These are phyloP conservation scores for Vicugna pacos DNA, from an alignment of 2,113 vertebrate species.

Conservation along the genomic window DNA sequence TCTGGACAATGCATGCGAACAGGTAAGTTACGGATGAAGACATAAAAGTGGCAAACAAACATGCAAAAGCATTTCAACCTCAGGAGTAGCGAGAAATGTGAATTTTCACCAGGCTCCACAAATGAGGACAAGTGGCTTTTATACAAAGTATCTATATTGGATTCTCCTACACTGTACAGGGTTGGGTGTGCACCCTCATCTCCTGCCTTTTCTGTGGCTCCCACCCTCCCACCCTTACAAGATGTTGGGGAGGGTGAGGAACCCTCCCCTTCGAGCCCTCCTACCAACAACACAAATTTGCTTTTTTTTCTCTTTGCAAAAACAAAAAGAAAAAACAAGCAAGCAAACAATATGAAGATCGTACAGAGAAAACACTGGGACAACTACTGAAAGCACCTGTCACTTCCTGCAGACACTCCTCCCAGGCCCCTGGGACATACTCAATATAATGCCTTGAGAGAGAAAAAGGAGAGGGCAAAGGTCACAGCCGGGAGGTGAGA, in stretches of 20 bases:
- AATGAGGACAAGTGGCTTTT: constrained; percentile 71
- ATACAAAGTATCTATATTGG: constrained; percentile 79
- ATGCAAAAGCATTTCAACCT: background rate
- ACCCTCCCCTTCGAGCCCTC: background rate
- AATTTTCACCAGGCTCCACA: background rate
- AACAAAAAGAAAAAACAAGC: background rate
- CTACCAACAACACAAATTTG: constrained; percentile 68
- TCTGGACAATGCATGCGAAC: background rate
- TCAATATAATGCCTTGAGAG: background rate
- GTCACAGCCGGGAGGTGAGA: background rate
- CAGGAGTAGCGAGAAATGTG: background rate
- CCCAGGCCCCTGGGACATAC: background rate
- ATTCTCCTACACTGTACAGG: constrained; percentile 80
- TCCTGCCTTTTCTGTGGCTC: constrained; percentile 74
- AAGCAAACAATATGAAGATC: background rate
- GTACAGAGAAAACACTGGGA: background rate
- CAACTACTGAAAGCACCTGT: background rate
- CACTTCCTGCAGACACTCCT: background rate
- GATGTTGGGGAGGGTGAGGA: background rate
- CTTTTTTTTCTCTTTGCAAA: constrained; percentile 72
- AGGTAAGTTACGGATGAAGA: background rate
- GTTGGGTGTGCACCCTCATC: background rate
- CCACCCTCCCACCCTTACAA: background rate
- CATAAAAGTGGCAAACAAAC: background rate
- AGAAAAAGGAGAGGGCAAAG: background rate